Base-by-base conservation (phyloP, 1,140 invertebrate genomes). In the Sycophaga agraensis region DNA sequence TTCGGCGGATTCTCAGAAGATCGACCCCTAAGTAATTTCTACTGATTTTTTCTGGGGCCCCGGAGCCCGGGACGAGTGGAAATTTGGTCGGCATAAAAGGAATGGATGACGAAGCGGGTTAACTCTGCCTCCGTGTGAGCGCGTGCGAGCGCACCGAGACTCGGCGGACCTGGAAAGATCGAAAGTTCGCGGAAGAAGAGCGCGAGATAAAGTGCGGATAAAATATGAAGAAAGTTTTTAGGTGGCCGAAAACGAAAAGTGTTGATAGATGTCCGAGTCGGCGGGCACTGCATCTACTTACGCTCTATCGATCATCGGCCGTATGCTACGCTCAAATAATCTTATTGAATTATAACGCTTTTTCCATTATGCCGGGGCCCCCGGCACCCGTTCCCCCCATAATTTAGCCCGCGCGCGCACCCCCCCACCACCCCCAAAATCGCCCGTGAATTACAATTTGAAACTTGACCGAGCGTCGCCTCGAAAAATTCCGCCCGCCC, bases 181-280 rank as follows among this genome's bases (percentile, higher is more conserved):
- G 48, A 56, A 63, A 57, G 60, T 63, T 57, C 31, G 12, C 6
- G 53, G 12, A 49, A 63, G 54, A 53, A 28, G 61, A 63, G 54
- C 31, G n/a, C 9, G 4, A 58, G 40, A 58, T 63, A 57, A 57
- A 63, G 55, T 53, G 55, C 40, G 61, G 55, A 58, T 63, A 63
- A 63, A 58, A 58, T 63, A 63, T 63, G 55, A 49, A 53, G 40
- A 58, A 63, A 63, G 61, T 63, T 63, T 63, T 63, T 58, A 26
- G 46, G 31, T 35, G 54, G 28, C 34, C 21, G 54, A 53, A 40
- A 53, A 16, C 48, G 61, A 51, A 51, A 53, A 53, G 55, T 40
- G 49, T 58, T 63, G 61, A 63, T 57, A 63, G 60, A 57, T 63
- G 53, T 63, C 54, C 46, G 54, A 57, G 48, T 53, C 48, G 24